A percentile compares a stretch with the other conserved stretches of the same genome.
Evolutionary conservation across 2,797 vertebrate genomes (phyloP).

Genomic region (Arremon aurantiirostris): DNA sequence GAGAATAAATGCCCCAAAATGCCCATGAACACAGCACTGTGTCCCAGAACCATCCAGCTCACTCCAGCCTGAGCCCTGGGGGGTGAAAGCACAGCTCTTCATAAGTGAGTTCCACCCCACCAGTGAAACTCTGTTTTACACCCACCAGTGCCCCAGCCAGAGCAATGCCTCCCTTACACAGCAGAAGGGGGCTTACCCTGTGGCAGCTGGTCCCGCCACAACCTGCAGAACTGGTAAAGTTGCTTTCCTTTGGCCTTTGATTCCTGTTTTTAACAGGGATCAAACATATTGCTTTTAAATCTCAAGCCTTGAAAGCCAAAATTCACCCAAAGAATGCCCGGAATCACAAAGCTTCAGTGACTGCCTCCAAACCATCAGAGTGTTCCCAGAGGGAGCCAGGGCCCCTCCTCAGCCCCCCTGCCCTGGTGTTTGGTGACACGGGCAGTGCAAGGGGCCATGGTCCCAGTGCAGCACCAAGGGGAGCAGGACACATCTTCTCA

Average conservation of each 20-base stretch:
- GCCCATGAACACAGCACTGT: rapidly evolving
- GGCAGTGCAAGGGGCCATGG: rapidly evolving
- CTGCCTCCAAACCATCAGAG: rapidly evolving
- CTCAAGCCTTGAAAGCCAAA: not conserved
- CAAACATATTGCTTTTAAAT: not conserved
- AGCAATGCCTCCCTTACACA: rapidly evolving
- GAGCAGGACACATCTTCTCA: not conserved
- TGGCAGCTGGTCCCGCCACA: not conserved
- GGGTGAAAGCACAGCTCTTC: not conserved
- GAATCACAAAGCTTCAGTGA: not conserved
- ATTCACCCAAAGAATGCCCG: not conserved
- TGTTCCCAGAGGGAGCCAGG: rapidly evolving
- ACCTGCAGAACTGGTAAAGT: rapidly evolving
- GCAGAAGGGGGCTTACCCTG: not conserved
- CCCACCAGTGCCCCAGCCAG: rapidly evolving
- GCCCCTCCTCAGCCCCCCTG: not conserved
- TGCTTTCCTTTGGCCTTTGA: not conserved
- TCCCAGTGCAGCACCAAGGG: not conserved
- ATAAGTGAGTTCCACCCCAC: not conserved
- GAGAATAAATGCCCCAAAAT: not conserved
- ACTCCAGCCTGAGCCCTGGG: not conserved
- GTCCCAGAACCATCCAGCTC: rapidly evolving
- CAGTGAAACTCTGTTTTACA: rapidly evolving
- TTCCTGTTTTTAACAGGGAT: not conserved
- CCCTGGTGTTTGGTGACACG: rapidly evolving